Evolutionary conservation across 92 coral and sea anemone genomes (phyloP).

Genomic region (Heteractis magnifica): DNA sequence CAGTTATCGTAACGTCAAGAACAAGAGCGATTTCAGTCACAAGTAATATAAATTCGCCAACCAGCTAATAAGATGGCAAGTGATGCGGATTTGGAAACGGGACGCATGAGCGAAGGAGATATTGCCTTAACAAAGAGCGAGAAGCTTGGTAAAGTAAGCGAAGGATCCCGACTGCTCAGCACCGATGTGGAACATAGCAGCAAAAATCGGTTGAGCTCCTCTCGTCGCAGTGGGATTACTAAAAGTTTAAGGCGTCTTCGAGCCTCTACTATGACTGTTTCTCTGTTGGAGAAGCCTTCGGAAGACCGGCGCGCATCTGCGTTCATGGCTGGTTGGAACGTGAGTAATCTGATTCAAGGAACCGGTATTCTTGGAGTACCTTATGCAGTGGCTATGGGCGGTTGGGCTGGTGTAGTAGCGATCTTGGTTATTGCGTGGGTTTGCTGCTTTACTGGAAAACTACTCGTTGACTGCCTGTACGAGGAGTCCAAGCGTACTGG

Average conservation of each 20-base stretch:
- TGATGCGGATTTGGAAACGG: conserved; percentile 21
- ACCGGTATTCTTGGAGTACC: conserved; percentile 90
- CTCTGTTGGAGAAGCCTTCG: conserved; percentile 75
- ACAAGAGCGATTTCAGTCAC: neutral
- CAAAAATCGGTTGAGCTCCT: conserved; percentile 8
- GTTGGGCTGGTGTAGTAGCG: conserved; percentile 82
- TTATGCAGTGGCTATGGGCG: conserved; percentile 85
- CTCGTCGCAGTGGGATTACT: conserved; percentile 30
- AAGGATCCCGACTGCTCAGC: conserved; percentile 53
- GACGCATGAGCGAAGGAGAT: conserved; percentile 25
- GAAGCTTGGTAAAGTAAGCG: conserved; percentile 25
- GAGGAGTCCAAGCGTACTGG: conserved; percentile 84
- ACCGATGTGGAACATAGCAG: conserved; percentile 28
- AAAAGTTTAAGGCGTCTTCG: conserved; percentile 70
- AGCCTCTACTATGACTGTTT: conserved; percentile 71
- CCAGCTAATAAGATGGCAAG: conserved; percentile 1
- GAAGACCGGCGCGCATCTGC: conserved; percentile 87
- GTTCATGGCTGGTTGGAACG: conserved; percentile 89
- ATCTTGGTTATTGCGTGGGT: conserved; percentile 69
- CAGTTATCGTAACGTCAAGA: neutral
- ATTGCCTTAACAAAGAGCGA: conserved; percentile 52
- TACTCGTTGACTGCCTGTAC: conserved; percentile 79
- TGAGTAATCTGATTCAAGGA: conserved; percentile 85
- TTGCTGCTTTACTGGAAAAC: conserved; percentile 91
- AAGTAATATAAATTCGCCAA: neutral